Base-by-base conservation (phyloP, 1,140 invertebrate genomes). In the Solenopsis invicta region DNA sequence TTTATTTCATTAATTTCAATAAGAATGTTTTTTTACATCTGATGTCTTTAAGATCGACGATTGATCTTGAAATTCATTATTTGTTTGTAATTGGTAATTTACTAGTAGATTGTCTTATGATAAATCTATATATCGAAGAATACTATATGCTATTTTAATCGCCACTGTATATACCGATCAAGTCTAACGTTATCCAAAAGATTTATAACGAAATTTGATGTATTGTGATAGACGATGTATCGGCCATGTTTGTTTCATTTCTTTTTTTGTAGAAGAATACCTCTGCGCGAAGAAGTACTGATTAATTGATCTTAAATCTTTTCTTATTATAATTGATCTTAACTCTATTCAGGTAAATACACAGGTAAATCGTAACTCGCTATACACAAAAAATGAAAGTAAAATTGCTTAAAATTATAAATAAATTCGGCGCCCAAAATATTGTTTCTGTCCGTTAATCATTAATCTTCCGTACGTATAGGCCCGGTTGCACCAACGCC, bases 311-410 rank as follows among this genome's bases (percentile, higher is more conserved):
- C 29, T 29, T 29, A 29, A 29, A 29, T 1, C 2, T 29, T 29
- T 29, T 29, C 29, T 29, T 29, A 29, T 29, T 29, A 29, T 74
- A 75, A 75, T 81, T 71, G 16, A 18, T 74, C 69, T 48, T 75
- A 84, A 50, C 4, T 50, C 66, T 82, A 74, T 34, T 74, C 24
- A 84, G 41, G 52, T 84, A 84, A 56, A 74, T 74, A 71, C n/a
- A 54, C 48, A 78, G 76, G n/a, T 81, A 81, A 80, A 34, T 24
- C 41, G 62, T 69, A 81, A 81, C 48, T 81, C 48, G 48, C 52
- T 41, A 71, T 81, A 81, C 77, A 71, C 77, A 78, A 78, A 64
- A 66, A 66, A 69, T 56, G n/a, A 71, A 81, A 80, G 41, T 37
- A 80, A 34, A 45, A 69, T 45, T 12, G n/a, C 41, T 50, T 71